Percentiles rank a stretch among this genome's conserved stretches.
Conservation (phyloP, 2,797 vertebrate genomes). For the Leptoclinus maculatus region DNA sequence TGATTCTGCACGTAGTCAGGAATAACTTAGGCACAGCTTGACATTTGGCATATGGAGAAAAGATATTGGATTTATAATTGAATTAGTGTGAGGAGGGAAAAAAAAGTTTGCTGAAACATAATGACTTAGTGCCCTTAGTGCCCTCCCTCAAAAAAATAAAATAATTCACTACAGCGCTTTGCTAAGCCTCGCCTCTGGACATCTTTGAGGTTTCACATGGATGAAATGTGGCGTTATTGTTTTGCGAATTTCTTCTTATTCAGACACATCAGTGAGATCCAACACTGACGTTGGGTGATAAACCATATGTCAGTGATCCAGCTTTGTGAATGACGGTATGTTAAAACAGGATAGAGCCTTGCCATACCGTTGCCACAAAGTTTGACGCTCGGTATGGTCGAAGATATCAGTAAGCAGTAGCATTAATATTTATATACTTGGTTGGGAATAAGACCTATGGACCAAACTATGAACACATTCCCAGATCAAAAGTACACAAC, state of each 20-base stretch:
- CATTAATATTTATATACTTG: too few species aligned
- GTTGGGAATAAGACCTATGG: neutral
- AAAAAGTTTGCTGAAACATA: slow-evolving; percentile 64
- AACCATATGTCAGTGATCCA: neutral
- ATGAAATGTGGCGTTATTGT: slow-evolving; percentile 16
- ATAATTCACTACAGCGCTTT: slow-evolving; percentile 2
- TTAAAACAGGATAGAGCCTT: neutral
- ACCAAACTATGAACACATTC: neutral
- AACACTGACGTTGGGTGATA: neutral
- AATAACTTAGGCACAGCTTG: slow-evolving; percentile 79
- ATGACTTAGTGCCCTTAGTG: slow-evolving; percentile 44
- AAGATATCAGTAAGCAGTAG: neutral
- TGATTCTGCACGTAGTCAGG: slow-evolving; percentile 72
- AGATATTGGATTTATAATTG: slow-evolving; percentile 84
- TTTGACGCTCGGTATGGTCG: neutral
- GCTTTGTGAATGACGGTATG: neutral
- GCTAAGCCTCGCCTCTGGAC: slow-evolving; percentile 28
- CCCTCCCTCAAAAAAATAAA: neutral
- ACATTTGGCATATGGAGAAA: slow-evolving; percentile 79
- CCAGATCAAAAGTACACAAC: neutral
- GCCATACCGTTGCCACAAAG: neutral
- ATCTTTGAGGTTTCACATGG: slow-evolving; percentile 29
- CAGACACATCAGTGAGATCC: neutral
- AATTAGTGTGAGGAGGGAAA: slow-evolving; percentile 70
- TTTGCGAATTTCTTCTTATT: too few species aligned